Evolutionary conservation across 2,888 invertebrate genomes (phyloP).

Genomic region (Hetaerina titia): DNA sequence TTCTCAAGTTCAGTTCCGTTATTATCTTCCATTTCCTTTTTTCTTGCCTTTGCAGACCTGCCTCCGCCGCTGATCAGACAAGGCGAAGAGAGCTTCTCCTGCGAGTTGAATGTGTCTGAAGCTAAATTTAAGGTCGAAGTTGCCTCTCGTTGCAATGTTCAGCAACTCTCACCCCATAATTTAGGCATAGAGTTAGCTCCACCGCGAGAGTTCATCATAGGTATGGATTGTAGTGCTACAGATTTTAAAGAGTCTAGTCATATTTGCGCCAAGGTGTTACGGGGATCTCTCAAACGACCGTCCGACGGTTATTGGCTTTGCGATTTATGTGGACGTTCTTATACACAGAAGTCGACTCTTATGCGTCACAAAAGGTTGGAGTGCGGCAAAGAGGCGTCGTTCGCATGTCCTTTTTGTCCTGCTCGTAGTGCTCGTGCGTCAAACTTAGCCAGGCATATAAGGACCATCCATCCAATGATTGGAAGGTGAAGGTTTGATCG

Average conservation of each 20-base stretch:
- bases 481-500: background rate
- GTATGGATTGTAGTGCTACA: background rate
- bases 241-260: background rate
- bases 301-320: slow-evolving; percentile 71
- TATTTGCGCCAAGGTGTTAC: background rate
- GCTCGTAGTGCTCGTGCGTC: slow-evolving; percentile 74
- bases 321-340: slow-evolving; percentile 74
- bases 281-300: slow-evolving; percentile 46
- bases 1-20: background rate
- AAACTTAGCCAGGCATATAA: slow-evolving; percentile 75
- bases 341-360: slow-evolving; percentile 74
- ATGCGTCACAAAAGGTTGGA: slow-evolving; percentile 78
- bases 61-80: background rate
- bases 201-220: background rate
- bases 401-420: slow-evolving; percentile 76
- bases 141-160: background rate
- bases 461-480: slow-evolving; percentile 73
- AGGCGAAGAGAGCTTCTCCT: background rate
- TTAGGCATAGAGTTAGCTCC: background rate
- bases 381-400: slow-evolving; percentile 78
- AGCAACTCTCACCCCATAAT: background rate
- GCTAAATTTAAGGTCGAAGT: background rate
- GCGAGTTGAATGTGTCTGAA: background rate
- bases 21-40: background rate
- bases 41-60: slow-evolving; percentile 31